Evolutionary conservation across 2,113 vertebrate genomes (phyloP), one percentile per base, ranked within the genome.

Genomic region (Crypturellus undulatus): DNA sequence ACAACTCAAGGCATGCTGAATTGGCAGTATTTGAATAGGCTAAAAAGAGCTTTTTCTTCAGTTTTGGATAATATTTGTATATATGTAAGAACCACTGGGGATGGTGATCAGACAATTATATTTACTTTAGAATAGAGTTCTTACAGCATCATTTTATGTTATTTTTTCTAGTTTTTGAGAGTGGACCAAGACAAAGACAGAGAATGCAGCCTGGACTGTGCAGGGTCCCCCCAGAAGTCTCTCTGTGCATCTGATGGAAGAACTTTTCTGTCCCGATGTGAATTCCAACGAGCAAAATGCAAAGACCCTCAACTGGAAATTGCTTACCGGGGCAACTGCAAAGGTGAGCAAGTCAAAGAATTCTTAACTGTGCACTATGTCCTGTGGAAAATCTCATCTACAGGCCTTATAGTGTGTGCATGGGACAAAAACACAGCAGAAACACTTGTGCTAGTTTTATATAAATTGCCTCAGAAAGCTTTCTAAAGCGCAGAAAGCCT

Each of bases 221-320:
- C 97, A 16, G 98, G 98, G 49, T 97, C 98, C 47, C 96, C 98
- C 21, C 98, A 99, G 90, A 99, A 99, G 85, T 98, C 98, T 1
- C 98, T 99, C 59, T 99, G 99, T 10, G 99, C 99, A 13, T 99
- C 99, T 0, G 99, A 99, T 10, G 99, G 99, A 65, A 97, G 99
- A 96, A 99, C 99, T 92, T 99, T 99, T 97, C 96, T 98, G 69
- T 99, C 99, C 18, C 98, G 98, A n/a, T 99, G 99, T 92, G 99
- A 99, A 96, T 99, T 99, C 95, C 99, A 98, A 18, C 97, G 99
- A 18, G 99, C 99, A 96, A 99, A 99, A 97, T 99, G 99, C 97
- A 99, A 98, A 54, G 99, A 99, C 97, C 98, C 99, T 76, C 99
- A 99, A 97, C 97, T 99, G 89, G 99, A 99, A 93, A 98, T 99